phyloP scores from a whole-genome alignment of 2,888 invertebrate genomes.

The Polia nebulosa region DNA sequence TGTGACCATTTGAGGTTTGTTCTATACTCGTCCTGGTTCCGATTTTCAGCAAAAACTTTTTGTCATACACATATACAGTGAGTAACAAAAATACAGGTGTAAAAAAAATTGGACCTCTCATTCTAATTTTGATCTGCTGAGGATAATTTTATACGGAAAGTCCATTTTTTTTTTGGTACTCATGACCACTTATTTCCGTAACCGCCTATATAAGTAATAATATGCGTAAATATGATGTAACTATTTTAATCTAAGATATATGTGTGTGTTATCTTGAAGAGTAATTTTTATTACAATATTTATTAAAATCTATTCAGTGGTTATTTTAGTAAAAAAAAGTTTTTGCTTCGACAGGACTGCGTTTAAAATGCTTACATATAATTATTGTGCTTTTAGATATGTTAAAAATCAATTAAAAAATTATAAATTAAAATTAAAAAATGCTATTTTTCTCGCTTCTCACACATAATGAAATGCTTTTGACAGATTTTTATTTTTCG shows the following conservation, averaged over 20 bases:
- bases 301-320: slow-evolving; percentile 9
- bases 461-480: slow-evolving; percentile 86
- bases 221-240: slow-evolving; percentile 3
- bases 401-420: slow-evolving; percentile 77
- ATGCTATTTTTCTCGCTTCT: slow-evolving; percentile 77
- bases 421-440: slow-evolving; percentile 65
- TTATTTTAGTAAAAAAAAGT: slow-evolving; percentile 44
- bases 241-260: neutral
- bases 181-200: too few species aligned
- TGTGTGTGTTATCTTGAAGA: slow-evolving; percentile 34
- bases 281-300: slow-evolving; percentile 24
- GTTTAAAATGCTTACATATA: slow-evolving; percentile 54
- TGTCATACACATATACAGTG: neutral
- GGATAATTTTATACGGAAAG: too few species aligned
- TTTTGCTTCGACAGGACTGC: slow-evolving; percentile 51
- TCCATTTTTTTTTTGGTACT: too few species aligned
- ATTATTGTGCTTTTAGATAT: slow-evolving; percentile 80
- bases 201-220: too few species aligned
- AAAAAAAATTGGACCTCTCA: too few species aligned
- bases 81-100: too few species aligned
- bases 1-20: slow-evolving; percentile 64
- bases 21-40: slow-evolving; percentile 42
- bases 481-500: slow-evolving; percentile 69
- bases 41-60: slow-evolving; percentile 58
- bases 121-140: too few species aligned